Conservation (phyloP, 2,888 invertebrate species). For the Drosophila limbata region DNA sequence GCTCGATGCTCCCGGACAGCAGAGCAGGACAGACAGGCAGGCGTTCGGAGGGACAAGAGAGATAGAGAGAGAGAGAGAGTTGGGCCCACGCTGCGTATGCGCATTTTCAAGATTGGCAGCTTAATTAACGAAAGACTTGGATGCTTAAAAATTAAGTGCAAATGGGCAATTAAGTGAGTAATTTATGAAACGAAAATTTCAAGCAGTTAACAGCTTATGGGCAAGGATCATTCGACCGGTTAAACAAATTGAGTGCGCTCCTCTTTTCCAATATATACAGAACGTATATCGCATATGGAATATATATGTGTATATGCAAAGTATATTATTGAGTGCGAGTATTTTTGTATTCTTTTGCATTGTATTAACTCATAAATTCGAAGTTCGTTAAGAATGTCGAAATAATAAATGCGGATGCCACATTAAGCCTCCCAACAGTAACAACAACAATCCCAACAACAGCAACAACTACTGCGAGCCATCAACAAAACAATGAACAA, state of each 20-base stretch:
- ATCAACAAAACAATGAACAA: slow-evolving; percentile 78
- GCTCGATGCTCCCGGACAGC: neutral
- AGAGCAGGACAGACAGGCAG: neutral
- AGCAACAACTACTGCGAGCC: slow-evolving; percentile 49
- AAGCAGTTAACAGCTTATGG: slow-evolving; percentile 53
- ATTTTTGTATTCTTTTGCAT: slow-evolving; percentile 59
- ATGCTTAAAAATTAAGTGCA: slow-evolving; percentile 76
- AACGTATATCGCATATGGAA: neutral
- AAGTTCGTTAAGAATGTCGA: slow-evolving; percentile 83
- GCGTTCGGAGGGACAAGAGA: neutral
- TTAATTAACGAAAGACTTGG: slow-evolving; percentile 64
- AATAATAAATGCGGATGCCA: slow-evolving; percentile 81
- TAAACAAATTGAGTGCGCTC: slow-evolving; percentile 61
- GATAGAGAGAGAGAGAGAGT: neutral
- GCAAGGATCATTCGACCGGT: slow-evolving; percentile 64
- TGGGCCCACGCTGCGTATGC: slow-evolving; percentile 71
- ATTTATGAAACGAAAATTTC: slow-evolving; percentile 72
- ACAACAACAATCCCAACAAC: slow-evolving; percentile 20
- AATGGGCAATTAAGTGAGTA: slow-evolving; percentile 76
- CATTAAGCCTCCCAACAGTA: slow-evolving; percentile 66
- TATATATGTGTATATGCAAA: neutral
- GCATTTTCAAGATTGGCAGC: slow-evolving; percentile 60
- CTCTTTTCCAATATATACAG: slow-evolving; percentile 7
- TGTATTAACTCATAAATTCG: slow-evolving; percentile 83
- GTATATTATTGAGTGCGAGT: slow-evolving; percentile 36